Evolutionary conservation across 2,797 vertebrate genomes (phyloP), one percentile per base, ranked within the genome.

Genomic region (Arrhamphus sclerolepis): DNA sequence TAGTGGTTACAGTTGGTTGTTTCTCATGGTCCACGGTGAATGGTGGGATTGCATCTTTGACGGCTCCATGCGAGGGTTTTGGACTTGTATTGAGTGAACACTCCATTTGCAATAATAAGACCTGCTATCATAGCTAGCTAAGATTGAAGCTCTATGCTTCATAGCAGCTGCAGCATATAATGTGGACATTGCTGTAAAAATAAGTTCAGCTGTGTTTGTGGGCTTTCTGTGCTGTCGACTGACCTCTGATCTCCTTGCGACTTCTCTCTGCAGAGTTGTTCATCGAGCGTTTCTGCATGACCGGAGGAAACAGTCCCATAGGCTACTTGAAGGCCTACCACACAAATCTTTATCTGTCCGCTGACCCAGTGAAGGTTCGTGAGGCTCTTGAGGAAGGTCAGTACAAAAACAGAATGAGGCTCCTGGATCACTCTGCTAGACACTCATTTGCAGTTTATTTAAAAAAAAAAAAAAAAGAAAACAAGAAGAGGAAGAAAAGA

Each of bases 231-330:
- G 38, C 24, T n/a, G 44, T 14, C 16, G 13, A 11, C n/a, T 50
- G 31, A 29, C 61, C 21, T 19, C 41, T 72, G 3, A 55, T 9
- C 14, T 38, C 31, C 41, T 66, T 6, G 17, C 17, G 50, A 17
- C 26, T 68, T 17, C 22, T 75, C 28, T 54, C 52, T 62, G 41
- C 85, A 98, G 97, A 93, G 70, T 80, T 99, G 69, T 93, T 95
- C 81, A 94, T 98, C 1, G 96, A 98, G 85, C 93, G 96, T 65
- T 98, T 98, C 91, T 98, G 96, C 79, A 96, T 98, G 96, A 98
- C 97, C 0, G 97, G 96, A 8, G 97, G 97, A 66, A 96, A 97
- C 58, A 98, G 96, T 86, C 96, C 95, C 39, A 94, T 98, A 62
- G 93, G 94, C 74, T 98, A 98, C 87, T 84, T 99, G 84, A 98